Evolutionary conservation across 2,888 invertebrate genomes (phyloP).

Genomic region (Helicoverpa assulta): DNA sequence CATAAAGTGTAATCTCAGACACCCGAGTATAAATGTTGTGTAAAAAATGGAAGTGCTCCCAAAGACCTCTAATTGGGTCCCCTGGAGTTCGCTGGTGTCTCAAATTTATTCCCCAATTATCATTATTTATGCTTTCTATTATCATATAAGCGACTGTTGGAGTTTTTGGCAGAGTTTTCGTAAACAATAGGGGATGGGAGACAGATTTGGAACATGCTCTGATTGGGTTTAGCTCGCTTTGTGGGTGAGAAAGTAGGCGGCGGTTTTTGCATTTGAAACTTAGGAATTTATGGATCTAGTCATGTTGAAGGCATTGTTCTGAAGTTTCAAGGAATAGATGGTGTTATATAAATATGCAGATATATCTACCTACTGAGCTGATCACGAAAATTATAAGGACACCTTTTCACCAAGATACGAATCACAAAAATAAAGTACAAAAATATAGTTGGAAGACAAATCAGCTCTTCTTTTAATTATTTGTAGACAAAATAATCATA

Average conservation of each 20-base stretch:
- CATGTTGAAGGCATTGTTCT: not conserved
- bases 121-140: slow-evolving; percentile 50
- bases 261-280: too few species aligned
- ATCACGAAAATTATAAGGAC: too few species aligned
- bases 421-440: too few species aligned
- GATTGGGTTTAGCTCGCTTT: not conserved
- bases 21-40: slow-evolving; percentile 19
- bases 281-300: not conserved
- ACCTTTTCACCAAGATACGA: too few species aligned
- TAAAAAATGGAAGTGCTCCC: slow-evolving; percentile 36
- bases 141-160: slow-evolving; percentile 29
- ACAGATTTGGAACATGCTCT: slow-evolving; percentile 14
- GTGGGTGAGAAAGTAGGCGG: too few species aligned
- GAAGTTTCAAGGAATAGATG: not conserved
- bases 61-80: slow-evolving; percentile 37
- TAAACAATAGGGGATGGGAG: slow-evolving; percentile 29
- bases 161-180: slow-evolving; percentile 35
- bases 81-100: slow-evolving; percentile 13
- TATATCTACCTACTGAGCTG: too few species aligned
- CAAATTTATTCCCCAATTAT: slow-evolving; percentile 49
- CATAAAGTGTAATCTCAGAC: slow-evolving; percentile 12
- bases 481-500: too few species aligned
- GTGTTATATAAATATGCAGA: too few species aligned
- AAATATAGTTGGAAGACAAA: too few species aligned
- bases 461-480: too few species aligned